Percentiles rank a stretch among this genome's conserved stretches.
Evolutionary conservation across 2,113 vertebrate genomes (phyloP).

Genomic region (Himantopus leucocephalus): DNA sequence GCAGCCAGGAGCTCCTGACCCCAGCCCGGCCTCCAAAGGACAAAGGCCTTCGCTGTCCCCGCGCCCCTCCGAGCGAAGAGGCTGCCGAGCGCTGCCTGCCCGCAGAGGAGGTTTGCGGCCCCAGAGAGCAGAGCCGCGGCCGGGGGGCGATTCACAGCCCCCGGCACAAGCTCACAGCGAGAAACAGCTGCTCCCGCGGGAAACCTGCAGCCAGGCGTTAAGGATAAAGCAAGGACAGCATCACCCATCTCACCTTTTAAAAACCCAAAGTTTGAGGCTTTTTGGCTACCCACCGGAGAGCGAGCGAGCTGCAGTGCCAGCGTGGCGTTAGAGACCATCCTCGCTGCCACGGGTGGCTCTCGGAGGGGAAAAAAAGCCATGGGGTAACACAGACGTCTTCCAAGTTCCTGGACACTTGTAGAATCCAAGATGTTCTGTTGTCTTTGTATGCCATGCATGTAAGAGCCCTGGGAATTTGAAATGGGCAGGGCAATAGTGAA

Average conservation of each 20-base stretch:
- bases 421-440: background rate
- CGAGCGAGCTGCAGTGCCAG: no score
- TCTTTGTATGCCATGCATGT: background rate
- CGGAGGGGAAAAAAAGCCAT: background rate
- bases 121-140: no score
- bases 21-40: background rate
- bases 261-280: accelerated
- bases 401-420: background rate
- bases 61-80: background rate
- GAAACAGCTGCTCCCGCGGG: background rate
- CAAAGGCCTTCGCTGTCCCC: background rate
- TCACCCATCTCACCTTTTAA: no score
- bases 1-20: background rate
- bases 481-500: background rate
- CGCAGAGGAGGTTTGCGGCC: no score
- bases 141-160: background rate
- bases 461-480: background rate
- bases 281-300: background rate
- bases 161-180: background rate
- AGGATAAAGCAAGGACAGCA: background rate
- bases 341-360: background rate
- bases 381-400: background rate
- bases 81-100: background rate
- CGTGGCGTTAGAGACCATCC: background rate
- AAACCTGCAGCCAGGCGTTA: background rate